A percentile compares a stretch with the other conserved stretches of the same genome.
phyloP scores from a whole-genome alignment of 2,888 invertebrate species.

The Ethmia dodecea region DNA sequence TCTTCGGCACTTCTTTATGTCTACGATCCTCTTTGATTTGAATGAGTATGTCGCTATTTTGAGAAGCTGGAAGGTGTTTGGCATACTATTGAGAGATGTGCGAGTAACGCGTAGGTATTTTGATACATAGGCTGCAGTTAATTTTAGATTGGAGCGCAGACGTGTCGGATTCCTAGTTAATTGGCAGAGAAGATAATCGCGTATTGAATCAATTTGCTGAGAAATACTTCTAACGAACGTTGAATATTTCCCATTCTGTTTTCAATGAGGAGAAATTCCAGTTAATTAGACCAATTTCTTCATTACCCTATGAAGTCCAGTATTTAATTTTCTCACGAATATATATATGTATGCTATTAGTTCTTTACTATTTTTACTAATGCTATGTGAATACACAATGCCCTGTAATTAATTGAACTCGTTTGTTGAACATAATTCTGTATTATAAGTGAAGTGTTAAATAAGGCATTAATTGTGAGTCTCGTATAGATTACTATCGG shows the following conservation, averaged over 20 bases:
- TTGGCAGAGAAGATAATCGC: conserved; percentile 70
- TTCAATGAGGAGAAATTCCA: too few species aligned
- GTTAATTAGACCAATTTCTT: neutral
- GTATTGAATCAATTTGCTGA: conserved; percentile 38
- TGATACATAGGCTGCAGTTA: conserved; percentile 77
- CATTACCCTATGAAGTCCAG: neutral
- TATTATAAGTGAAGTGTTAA: conserved; percentile 51
- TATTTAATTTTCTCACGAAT: neutral
- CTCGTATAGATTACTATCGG: conserved; percentile 71
- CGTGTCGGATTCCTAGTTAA: conserved; percentile 75
- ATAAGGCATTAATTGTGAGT: conserved; percentile 65
- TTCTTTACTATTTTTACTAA: too few species aligned
- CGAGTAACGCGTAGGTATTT: conserved; percentile 75
- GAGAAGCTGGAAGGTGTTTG: conserved; percentile 76
- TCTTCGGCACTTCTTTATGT: conserved; percentile 33
- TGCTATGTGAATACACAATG: too few species aligned
- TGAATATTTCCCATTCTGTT: neutral
- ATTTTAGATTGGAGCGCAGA: conserved; percentile 77
- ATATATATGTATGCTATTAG: too few species aligned
- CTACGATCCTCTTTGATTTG: conserved; percentile 49
- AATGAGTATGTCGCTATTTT: conserved; percentile 65
- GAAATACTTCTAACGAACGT: neutral
- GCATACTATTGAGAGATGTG: conserved; percentile 76
- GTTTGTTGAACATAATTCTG: conserved; percentile 27
- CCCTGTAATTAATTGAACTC: conserved; percentile 19